Evolutionary conservation across 2,113 vertebrate species (phyloP).

Genomic region (Cettia cetti): DNA sequence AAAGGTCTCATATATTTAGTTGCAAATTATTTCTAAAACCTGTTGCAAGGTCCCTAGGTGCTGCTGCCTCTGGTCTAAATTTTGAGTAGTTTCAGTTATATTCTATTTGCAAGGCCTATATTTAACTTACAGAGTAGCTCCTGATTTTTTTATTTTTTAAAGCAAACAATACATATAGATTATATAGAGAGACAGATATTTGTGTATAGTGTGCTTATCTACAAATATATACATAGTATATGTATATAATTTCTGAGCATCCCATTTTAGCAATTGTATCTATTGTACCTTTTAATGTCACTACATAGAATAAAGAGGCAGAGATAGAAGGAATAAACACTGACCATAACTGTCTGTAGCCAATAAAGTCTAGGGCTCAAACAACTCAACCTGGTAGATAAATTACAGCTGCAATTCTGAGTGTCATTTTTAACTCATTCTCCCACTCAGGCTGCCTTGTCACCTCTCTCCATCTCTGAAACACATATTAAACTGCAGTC

Average conservation of each 20-base stretch:
- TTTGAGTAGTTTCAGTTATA: background rate
- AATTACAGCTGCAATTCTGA: background rate
- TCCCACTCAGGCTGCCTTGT: background rate
- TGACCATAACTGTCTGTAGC: background rate
- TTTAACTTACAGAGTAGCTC: background rate
- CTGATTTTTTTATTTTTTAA: background rate
- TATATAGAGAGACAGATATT: background rate
- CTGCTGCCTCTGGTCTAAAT: background rate
- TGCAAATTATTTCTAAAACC: background rate
- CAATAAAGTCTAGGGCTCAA: background rate
- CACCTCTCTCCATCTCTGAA: background rate
- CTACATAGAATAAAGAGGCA: background rate
- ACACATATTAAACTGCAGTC: background rate
- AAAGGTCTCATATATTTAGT: background rate
- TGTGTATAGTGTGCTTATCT: background rate
- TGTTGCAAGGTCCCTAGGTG: background rate
- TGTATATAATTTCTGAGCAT: background rate
- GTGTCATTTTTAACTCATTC: background rate
- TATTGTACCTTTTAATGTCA: background rate
- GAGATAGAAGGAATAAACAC: background rate
- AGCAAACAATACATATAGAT: background rate
- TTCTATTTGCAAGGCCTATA: background rate
- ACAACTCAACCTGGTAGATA: background rate
- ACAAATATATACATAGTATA: background rate
- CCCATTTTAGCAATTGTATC: background rate